Base-by-base conservation (phyloP, 2,113 vertebrate species). In the Alligator sinensis region DNA sequence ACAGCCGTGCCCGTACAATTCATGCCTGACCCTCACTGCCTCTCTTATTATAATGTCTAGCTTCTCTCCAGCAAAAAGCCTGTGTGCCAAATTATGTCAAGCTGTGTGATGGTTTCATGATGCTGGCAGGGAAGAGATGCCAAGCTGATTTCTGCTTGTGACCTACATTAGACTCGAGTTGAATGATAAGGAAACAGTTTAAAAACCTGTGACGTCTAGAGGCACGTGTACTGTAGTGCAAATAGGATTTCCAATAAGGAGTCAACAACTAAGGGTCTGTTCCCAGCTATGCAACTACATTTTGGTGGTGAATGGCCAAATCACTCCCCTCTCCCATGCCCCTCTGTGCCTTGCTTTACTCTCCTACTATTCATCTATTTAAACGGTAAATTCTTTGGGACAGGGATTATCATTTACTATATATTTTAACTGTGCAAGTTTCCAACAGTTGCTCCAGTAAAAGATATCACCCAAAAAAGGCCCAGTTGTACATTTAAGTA, bases 131-230 rank as follows among this genome's bases (percentile, higher is more conserved):
- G 6, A 81, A 0, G 0, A 70, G 34, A 47, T 83, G 61, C 70
- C 63, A 82, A 5, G 28, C 13, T 59, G 74, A 58, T 62, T 91
- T 57, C 19, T 18, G 1, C 25, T 5, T 6, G 11, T 27, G 11
- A 75, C 4, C 11, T 11, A 11, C 21, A 15, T 11, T 61, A 78
- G 91, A 74, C 0, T 0, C 81, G 1, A 2, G 60, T 75, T 64
- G 66, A 87, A 86, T 63, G 3, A 80, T 30, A 78, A 62, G 3
- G 66, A 87, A 83, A 82, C 58, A 30, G 10, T 82, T 3, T 19
- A 86, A 14, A 2, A 58, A 1, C 4, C 4, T 34, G 38, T 72
- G n/a, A 22, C 3, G 3, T 1, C 66, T 12, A 82, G 68, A 72
- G 30, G 19, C 24, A 12, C 1, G 0, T 7, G 3, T 72, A 10